These are phyloP conservation scores for Pantelozetes paolii DNA, from an alignment of 2,888 invertebrate species.

Conservation along the genomic window DNA sequence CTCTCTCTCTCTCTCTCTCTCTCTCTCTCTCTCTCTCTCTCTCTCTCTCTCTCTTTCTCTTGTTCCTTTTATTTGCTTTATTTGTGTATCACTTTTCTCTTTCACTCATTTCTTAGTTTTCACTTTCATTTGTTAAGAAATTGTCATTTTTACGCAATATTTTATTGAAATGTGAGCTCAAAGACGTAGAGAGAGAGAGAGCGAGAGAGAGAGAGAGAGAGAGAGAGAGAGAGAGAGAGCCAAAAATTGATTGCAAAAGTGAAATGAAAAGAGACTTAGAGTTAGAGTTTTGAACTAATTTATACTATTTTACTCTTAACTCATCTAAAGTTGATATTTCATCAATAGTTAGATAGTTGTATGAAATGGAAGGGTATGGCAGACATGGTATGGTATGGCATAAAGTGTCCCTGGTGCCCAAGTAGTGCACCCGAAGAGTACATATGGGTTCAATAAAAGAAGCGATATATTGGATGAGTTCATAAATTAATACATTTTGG, in stretches of 20 bases:
- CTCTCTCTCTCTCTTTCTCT: slow-evolving; percentile 19
- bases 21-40: too few relatives aligned
- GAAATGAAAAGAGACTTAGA: neutral
- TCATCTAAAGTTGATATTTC: slow-evolving; percentile 2
- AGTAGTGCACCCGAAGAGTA: slow-evolving; percentile 30
- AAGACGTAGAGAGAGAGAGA: neutral
- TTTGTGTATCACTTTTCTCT: neutral
- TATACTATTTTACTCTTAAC: slow-evolving; percentile 11
- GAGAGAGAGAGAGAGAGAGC: neutral
- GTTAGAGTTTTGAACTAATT: slow-evolving; percentile 32
- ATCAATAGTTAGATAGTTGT: neutral
- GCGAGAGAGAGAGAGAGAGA: slow-evolving; percentile 1
- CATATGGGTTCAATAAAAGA: slow-evolving; percentile 24
- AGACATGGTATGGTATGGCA: neutral
- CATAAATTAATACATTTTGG: slow-evolving; percentile 24
- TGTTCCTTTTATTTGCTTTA: neutral
- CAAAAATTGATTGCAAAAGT: neutral
- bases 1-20: too few relatives aligned
- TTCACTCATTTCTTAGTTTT: slow-evolving; percentile 26
- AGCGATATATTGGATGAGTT: slow-evolving; percentile 28
- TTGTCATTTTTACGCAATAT: neutral
- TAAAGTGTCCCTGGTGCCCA: slow-evolving; percentile 20
- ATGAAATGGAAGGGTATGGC: neutral
- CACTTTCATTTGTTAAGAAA: slow-evolving; percentile 31
- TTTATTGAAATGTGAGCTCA: neutral